Percentiles rank a stretch among this genome's conserved stretches.
Evolutionary conservation across 2,797 vertebrate species (phyloP).

Genomic region (Leontocebus nigricollis): DNA sequence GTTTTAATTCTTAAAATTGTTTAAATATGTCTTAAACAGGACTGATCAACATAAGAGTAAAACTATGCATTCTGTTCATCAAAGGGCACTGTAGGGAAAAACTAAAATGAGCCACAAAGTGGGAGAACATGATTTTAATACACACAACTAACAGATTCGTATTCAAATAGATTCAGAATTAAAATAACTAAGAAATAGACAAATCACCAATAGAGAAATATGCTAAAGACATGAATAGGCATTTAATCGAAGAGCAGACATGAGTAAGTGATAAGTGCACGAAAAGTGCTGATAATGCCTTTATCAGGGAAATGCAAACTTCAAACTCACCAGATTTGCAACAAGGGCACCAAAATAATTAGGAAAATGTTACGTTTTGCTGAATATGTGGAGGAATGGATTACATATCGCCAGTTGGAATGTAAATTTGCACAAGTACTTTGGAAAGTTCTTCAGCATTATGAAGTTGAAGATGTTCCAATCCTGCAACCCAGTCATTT

Average conservation of each 20-base stretch:
- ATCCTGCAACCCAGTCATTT: no score
- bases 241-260: neutral
- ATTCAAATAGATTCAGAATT: neutral
- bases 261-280: neutral
- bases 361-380: neutral
- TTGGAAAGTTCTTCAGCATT: neutral
- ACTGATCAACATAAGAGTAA: neutral
- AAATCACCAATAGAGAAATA: neutral
- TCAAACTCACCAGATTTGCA: neutral
- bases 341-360: neutral
- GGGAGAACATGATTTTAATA: neutral
- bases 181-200: neutral
- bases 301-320: neutral
- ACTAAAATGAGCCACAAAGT: neutral
- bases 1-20: neutral
- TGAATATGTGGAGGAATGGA: neutral
- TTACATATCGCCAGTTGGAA: neutral
- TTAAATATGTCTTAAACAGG: neutral
- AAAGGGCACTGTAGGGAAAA: neutral
- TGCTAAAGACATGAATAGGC: neutral
- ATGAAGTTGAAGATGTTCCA: neutral
- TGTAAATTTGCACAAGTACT: neutral
- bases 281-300: neutral
- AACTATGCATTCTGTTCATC: neutral
- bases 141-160: neutral